Percentiles rank a stretch among this genome's conserved stretches.
These are phyloP conservation scores for Glyptemys insculpta DNA, from an alignment of 2,797 vertebrate species.

Conservation along the genomic window DNA sequence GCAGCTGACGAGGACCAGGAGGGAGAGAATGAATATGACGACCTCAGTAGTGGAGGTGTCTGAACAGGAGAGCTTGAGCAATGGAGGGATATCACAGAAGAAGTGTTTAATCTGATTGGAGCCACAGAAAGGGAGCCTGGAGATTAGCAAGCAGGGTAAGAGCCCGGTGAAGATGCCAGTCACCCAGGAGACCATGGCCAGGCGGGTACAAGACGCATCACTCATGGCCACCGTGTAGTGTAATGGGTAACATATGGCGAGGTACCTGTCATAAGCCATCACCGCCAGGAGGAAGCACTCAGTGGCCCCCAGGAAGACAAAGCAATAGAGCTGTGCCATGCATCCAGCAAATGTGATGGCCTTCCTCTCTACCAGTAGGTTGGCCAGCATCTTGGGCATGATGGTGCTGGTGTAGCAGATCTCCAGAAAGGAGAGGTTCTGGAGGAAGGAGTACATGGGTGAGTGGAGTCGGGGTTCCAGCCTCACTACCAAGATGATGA, in stretches of 20 bases:
- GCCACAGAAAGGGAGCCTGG: slow-evolving; percentile 61
- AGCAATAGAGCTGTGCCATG: slow-evolving; percentile 67
- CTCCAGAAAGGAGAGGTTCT: slow-evolving; percentile 74
- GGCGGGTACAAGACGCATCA: not conserved
- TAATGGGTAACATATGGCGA: slow-evolving; percentile 51
- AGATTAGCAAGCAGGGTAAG: slow-evolving; percentile 60
- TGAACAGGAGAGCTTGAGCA: slow-evolving; percentile 67
- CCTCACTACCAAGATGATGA: slow-evolving; percentile 54
- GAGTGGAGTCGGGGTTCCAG: slow-evolving; percentile 40
- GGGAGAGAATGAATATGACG: slow-evolving; percentile 37
- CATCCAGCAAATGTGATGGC: slow-evolving; percentile 58
- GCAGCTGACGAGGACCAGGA: slow-evolving; percentile 57
- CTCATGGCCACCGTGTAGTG: slow-evolving; percentile 53
- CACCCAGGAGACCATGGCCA: slow-evolving; percentile 53
- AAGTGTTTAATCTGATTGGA: slow-evolving; percentile 63
- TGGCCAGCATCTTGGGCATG: slow-evolving; percentile 61
- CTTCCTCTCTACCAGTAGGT: slow-evolving; percentile 14
- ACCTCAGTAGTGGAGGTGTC: not conserved
- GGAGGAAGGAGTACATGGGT: slow-evolving; percentile 71
- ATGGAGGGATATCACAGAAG: slow-evolving; percentile 66
- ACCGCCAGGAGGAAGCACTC: slow-evolving; percentile 64
- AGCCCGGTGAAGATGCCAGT: slow-evolving; percentile 54
- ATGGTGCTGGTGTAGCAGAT: slow-evolving; percentile 72
- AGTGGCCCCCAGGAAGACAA: slow-evolving; percentile 60
- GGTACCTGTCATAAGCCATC: slow-evolving; percentile 63